Percentiles rank a stretch among this genome's conserved stretches.
phyloP scores from a whole-genome alignment of 2,888 invertebrate species.

The Dryobota labecula region DNA sequence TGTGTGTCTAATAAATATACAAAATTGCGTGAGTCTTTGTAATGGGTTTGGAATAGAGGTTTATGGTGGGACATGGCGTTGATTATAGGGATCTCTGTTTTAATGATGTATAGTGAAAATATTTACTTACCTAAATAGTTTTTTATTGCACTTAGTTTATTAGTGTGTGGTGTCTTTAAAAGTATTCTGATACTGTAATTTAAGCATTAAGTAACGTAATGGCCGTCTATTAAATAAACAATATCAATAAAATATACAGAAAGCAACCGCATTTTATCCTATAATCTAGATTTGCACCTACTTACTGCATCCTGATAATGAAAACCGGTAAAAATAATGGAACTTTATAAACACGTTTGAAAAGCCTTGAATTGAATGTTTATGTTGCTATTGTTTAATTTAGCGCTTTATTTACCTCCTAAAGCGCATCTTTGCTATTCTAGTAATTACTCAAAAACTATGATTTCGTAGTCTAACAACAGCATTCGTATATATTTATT shows the following conservation, averaged over 20 bases:
- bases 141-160: not conserved
- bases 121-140: not conserved
- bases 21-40: slow-evolving; percentile 32
- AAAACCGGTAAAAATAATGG: not conserved
- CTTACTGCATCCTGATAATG: not conserved
- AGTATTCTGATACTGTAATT: not conserved
- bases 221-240: not conserved
- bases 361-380: not conserved
- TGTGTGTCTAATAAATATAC: too few relatives aligned
- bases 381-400: not conserved
- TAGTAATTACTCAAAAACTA: slow-evolving; percentile 3
- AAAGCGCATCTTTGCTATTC: not conserved
- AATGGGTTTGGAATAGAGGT: slow-evolving; percentile 25
- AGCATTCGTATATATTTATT: slow-evolving; percentile 72
- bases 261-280: not conserved
- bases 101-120: slow-evolving; percentile 9
- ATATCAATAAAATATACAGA: not conserved
- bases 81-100: not conserved
- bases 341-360: not conserved
- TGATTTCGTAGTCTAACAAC: not conserved
- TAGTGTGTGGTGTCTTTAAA: not conserved
- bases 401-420: too few relatives aligned
- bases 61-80: slow-evolving; percentile 12
- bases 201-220: not conserved
- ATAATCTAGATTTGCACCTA: not conserved